Percentiles rank a stretch among this genome's conserved stretches.
These are phyloP conservation scores for Netelia inedita DNA, from an alignment of 2,888 invertebrate genomes.

Conservation along the genomic window DNA sequence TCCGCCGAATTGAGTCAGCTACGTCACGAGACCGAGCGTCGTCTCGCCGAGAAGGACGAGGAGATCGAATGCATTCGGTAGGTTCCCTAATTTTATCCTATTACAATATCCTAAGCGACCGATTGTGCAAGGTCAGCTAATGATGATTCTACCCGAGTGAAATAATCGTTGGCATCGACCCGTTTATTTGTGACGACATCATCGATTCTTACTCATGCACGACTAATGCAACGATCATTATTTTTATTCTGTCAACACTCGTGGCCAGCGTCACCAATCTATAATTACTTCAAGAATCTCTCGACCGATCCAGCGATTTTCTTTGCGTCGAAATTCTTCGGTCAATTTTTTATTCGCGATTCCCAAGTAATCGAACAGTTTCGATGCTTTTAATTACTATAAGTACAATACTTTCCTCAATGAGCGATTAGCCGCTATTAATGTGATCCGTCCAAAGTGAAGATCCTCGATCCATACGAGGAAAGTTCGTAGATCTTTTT, in stretches of 20 bases:
- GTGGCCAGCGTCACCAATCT: slow-evolving; percentile 14
- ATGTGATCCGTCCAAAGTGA: neutral
- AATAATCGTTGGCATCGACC: slow-evolving; percentile 64
- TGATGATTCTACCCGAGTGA: slow-evolving; percentile 44
- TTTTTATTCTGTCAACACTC: slow-evolving; percentile 65
- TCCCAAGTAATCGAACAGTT: neutral
- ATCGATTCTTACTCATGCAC: slow-evolving; percentile 3
- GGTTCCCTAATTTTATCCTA: slow-evolving; percentile 82
- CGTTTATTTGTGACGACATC: slow-evolving; percentile 33
- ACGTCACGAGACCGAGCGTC: slow-evolving; percentile 98
- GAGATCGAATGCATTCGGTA: slow-evolving; percentile 99
- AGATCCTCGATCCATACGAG: neutral
- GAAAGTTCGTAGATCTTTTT: neutral
- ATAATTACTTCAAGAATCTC: slow-evolving; percentile 2
- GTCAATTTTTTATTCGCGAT: neutral
- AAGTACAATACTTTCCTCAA: neutral
- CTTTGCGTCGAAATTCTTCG: neutral
- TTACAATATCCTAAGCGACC: slow-evolving; percentile 15
- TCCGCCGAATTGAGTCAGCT: slow-evolving; percentile 96
- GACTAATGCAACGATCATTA: slow-evolving; percentile 63
- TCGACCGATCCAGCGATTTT: neutral
- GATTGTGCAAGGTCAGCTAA: slow-evolving; percentile 54
- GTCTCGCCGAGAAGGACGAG: slow-evolving; percentile 99
- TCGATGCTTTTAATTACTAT: neutral
- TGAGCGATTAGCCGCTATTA: neutral